Base-by-base conservation (phyloP, 2,797 vertebrate genomes). In the Morelia viridis region DNA sequence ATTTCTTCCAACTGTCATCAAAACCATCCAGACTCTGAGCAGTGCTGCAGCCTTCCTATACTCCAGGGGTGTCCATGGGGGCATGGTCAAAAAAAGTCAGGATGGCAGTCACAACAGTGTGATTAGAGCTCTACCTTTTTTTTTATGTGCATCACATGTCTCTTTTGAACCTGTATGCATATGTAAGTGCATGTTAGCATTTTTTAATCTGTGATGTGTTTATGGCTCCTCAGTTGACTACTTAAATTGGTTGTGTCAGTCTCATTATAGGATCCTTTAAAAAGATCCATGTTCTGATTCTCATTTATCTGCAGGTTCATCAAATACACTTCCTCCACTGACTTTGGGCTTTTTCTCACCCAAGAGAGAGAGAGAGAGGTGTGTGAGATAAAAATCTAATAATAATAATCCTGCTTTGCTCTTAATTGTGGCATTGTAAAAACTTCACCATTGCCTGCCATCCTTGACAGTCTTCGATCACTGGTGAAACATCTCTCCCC, bases 261-360 rank as follows among this genome's bases (percentile, higher is more conserved):
- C 22, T 87, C 64, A 68, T 86, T 56, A 15, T 31, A 53, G 35
- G 26, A 22, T 35, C 13, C 15, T 60, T 87, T 17, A 24, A 11
- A 22, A 86, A 87, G 56, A 13, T 10, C 5, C 68, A 10, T 57
- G 85, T 90, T 57, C 28, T 1, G 0, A 22, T 57, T 56, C 64
- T 90, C 26, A 50, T 94, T 91, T 90, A 91, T 64, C 61, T 68
- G 35, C 46, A 88, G 89, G 65, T 41, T 94, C 62, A 92, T 93
- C 28, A 92, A 94, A 93, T 26, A 28, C 4, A 86, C 28, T 86
- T 93, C 13, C 91, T 91, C 3, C 10, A 80, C 31, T 84, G n/a
- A 28, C 28, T 12, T 89, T 83, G 60, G 53, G n/a, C 83, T 94
- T 28, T 86, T 93, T 94, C 57, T 64, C 28, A 62, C 0, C 0